Evolutionary conservation across 2,797 vertebrate species (phyloP), one percentile per base, ranked within the genome.

Genomic region (Pangasius larnaudii): DNA sequence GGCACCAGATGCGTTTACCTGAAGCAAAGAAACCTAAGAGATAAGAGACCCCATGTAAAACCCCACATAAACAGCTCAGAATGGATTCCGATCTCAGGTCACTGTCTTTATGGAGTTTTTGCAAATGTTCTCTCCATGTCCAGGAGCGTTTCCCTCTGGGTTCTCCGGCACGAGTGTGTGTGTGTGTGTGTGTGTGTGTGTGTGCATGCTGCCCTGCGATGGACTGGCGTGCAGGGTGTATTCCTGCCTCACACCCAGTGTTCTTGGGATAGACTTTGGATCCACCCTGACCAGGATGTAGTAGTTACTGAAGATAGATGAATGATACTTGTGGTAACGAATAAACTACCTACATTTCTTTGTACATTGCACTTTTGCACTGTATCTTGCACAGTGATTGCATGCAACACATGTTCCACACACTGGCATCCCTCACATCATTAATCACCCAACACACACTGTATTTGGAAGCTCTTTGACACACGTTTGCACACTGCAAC

Each of bases 351-450:
- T 56, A 56, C 14, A 56, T 56, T 56, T 5, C 16, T 56, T 18
- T 18, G 53, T 18, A 46, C 42, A 46, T 46, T 46, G 6, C 8
- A 7, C 42, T 46, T 46, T 8, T 46, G 42, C 7, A 30, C 6
- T 58, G 7, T 46, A 18, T 8, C 19, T 33, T 65, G 16, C 19
- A 36, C 19, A 53, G 74, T 77, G 49, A 53, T 53, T 18, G 14
- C 75, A 58, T 4, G 19, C 33, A 74, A 8, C 33, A 22, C 27
- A 56, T n/a, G 2, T 65, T 19, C 67, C 39, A 87, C 24, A 30
- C 53, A 59, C 4, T 92, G 88, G 13, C 61, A 67, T 65, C 18
- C 19, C 3, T 84, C 14, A n/a, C 22, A 27, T 56, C 49, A 61
- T 81, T 61, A 42, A 58, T 67, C 61, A 5, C 84, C 16, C 42